Base-by-base conservation (phyloP, 1,140 invertebrate genomes). In the Solen grandis region DNA sequence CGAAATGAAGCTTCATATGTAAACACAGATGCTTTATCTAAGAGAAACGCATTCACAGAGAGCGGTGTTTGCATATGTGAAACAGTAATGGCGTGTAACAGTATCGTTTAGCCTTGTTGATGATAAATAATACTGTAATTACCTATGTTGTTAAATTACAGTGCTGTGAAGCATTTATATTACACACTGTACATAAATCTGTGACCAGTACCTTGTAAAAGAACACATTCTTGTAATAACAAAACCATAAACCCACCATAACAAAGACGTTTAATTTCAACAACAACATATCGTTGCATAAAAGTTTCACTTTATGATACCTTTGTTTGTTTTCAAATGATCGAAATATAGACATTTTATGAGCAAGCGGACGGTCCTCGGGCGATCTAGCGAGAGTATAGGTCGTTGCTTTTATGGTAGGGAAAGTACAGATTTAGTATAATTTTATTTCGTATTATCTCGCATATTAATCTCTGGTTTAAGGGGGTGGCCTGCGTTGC, bases 391-490 rank as follows among this genome's bases (percentile, higher is more conserved):
- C 27, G 27, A 57, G 52, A 35, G 41, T 36, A n/a, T 46, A 35
- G 31, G 50, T 57, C 31, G 55, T 14, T 59, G 31, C 35, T 55
- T 74, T 78, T 78, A 78, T 78, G 38, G 35, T 19, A 31, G 54
- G n/a, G 22, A 41, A 69, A 78, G 75, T 78, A 68, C 75, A 66
- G 75, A 69, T 78, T 78, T 78, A 78, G 50, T 68, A 78, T 63
- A 69, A 78, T 78, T 78, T 78, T 78, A 78, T 78, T 78, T 78
- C 75, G 46, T 60, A 69, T 69, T 78, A 78, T 78, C 75, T 78
- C 29, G 54, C 65, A 68, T 52, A 78, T 78, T 78, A 66, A 78
- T 78, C 75, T 78, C 31, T 27, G 2, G 14, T 5, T 66, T 54
- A 25, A 1, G 62, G 46, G 55, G 74, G 74, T 76, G 74, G 74